Base-by-base conservation (phyloP, 2,113 vertebrate species). In the Noctilio leporinus region DNA sequence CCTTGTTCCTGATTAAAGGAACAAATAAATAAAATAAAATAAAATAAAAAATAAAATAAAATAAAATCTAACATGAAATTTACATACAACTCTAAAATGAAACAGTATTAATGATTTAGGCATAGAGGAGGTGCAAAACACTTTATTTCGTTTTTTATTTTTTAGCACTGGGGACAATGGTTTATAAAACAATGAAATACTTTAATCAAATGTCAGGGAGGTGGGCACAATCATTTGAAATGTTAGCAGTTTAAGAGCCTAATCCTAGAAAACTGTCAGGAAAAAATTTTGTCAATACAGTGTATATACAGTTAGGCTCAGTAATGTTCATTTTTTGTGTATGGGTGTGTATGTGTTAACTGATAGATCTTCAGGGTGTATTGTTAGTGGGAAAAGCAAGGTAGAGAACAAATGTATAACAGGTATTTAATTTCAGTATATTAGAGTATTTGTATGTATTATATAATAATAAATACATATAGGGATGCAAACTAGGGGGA, bases 1-100 rank as follows among this genome's bases (percentile, higher is more conserved):
- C 99, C 99, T 98, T 98, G 99, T 97, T 99, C 98, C 99, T 99
- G 99, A 99, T 99, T 99, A 99, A 99, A 99, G 98, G 99, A 98
- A 96, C n/a, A n/a, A n/a, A n/a, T n/a, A 99, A 99, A 99, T 99
- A 99, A 99, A 99, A 99, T 99, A 96, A 99, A 99, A 99, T 99
- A 99, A 99, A 99, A 99, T 99, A 98, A 98, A 99, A 98, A 98
- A 98, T 98, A 98, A 93, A 97, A 99, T 99, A 96, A 99, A 99
- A 99, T 99, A 99, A 99, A 99, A 99, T 99, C 98, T 98, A 99
- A 98, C 98, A 98, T 98, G 98, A 93, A 97, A 99, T 99, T 99
- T 99, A 98, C 98, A 98, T 97, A 97, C 49, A 96, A 94, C 92
- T 97, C 94, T 98, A 97, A 98, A 98, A 97, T 89, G 96, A 97